phyloP scores from a whole-genome alignment of 2,113 vertebrate genomes.

The Melospiza georgiana region DNA sequence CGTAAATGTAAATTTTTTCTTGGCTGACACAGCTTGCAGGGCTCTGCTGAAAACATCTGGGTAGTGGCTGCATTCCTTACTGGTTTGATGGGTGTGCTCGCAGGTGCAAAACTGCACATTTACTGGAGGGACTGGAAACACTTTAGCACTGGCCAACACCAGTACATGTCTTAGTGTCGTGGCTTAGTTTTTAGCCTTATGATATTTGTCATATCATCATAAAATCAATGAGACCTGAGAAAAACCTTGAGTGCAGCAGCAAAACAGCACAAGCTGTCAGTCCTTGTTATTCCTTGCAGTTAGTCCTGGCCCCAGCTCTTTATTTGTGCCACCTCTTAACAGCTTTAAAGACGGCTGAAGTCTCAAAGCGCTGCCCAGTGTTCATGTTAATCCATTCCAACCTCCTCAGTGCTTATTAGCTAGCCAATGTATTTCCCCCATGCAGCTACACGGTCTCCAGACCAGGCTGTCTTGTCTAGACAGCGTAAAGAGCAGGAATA shows the following conservation, averaged over 20 bases:
- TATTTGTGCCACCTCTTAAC: neutral
- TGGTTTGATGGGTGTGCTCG: neutral
- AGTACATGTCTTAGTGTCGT: neutral
- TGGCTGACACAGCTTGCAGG: neutral
- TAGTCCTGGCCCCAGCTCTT: neutral
- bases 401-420: neutral
- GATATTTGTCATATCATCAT: neutral
- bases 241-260: neutral
- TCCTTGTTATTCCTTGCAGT: neutral
- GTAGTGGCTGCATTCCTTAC: neutral
- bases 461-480: neutral
- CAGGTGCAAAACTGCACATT: neutral
- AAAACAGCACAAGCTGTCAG: neutral
- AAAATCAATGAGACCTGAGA: neutral
- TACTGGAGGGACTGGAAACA: neutral
- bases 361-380: neutral
- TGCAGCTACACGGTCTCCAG: neutral
- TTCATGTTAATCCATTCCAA: neutral
- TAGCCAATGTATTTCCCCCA: neutral
- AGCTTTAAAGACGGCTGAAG: neutral
- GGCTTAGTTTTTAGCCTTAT: neutral
- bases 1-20: constrained; percentile 33
- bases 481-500: neutral
- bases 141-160: neutral
- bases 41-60: neutral